These are phyloP conservation scores for Chaenodraco wilsoni DNA, from an alignment of 2,797 vertebrate genomes.

Conservation along the genomic window DNA sequence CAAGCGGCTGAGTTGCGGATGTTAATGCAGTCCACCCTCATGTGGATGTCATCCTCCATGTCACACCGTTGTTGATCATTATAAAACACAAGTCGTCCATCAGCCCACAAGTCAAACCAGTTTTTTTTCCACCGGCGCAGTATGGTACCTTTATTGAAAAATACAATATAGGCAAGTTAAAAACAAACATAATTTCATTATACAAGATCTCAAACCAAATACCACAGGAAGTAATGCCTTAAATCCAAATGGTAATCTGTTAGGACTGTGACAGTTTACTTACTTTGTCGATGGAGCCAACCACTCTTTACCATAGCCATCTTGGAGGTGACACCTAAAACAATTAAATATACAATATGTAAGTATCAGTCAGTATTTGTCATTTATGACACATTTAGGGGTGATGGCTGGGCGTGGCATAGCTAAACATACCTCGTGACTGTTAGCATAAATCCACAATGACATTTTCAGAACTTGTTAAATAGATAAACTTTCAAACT, in stretches of 20 bases:
- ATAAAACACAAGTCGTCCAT: conserved; percentile 92
- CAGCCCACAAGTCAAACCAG: conserved; percentile 97
- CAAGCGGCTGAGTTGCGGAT: conserved; percentile 89
- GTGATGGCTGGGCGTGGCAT: conserved; percentile 32
- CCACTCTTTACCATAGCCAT: conserved; percentile 83
- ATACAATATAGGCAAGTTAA: not conserved
- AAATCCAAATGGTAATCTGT: not conserved
- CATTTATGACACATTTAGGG: not conserved
- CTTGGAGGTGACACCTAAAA: conserved; percentile 49
- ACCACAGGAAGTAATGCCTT: not conserved
- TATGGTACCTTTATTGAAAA: conserved; percentile 87
- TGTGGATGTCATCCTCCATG: conserved; percentile 93
- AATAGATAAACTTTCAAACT: not conserved
- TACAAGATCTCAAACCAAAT: not conserved
- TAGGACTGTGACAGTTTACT: conserved; percentile 61
- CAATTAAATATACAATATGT: not conserved
- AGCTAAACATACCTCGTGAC: conserved; percentile 53
- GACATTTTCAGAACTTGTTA: not conserved
- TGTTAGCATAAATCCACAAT: not conserved
- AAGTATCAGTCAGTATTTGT: not conserved
- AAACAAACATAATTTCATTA: not conserved
- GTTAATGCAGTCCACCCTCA: conserved; percentile 93
- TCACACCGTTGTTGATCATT: conserved; percentile 89
- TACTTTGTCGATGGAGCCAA: conserved; percentile 90
- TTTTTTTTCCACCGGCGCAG: conserved; percentile 97